Conservation (phyloP, 2,888 invertebrate genomes). For the Aelia acuminata region DNA sequence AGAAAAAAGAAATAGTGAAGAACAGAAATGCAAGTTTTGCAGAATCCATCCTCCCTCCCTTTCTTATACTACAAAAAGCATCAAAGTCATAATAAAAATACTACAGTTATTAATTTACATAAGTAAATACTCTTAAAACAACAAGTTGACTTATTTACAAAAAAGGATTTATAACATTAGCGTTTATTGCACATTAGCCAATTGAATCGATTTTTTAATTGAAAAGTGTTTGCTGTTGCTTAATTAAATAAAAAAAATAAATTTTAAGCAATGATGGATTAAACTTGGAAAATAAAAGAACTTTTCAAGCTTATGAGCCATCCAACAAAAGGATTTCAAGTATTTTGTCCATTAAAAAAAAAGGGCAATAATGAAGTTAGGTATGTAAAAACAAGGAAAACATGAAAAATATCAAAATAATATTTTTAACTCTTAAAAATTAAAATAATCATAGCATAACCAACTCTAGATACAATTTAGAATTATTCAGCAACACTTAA, state of each 20-base stretch:
- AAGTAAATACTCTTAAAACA: neutral
- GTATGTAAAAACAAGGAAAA: too few relatives aligned
- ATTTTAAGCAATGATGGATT: neutral
- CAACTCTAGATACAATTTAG: neutral
- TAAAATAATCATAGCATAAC: too few relatives aligned
- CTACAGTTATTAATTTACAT: neutral
- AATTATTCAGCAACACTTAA: neutral
- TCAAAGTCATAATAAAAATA: neutral
- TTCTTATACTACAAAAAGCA: conserved; percentile 18
- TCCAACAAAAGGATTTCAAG: neutral
- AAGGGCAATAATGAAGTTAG: too few relatives aligned
- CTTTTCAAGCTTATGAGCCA: neutral
- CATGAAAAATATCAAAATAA: too few relatives aligned
- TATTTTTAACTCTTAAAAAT: too few relatives aligned
- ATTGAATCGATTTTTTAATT: neutral
- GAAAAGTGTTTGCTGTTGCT: neutral
- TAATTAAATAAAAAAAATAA: neutral
- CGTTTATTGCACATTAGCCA: conserved; percentile 20
- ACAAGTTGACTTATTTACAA: conserved; percentile 12
- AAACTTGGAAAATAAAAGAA: neutral
- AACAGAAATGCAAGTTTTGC: neutral
- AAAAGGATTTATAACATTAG: neutral
- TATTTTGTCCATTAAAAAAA: neutral
- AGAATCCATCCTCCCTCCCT: neutral
- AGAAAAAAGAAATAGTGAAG: neutral